Percentiles rank a stretch among this genome's conserved stretches.
phyloP scores from a whole-genome alignment of 2,888 invertebrate species.

The Megaustenia siamemsis region DNA sequence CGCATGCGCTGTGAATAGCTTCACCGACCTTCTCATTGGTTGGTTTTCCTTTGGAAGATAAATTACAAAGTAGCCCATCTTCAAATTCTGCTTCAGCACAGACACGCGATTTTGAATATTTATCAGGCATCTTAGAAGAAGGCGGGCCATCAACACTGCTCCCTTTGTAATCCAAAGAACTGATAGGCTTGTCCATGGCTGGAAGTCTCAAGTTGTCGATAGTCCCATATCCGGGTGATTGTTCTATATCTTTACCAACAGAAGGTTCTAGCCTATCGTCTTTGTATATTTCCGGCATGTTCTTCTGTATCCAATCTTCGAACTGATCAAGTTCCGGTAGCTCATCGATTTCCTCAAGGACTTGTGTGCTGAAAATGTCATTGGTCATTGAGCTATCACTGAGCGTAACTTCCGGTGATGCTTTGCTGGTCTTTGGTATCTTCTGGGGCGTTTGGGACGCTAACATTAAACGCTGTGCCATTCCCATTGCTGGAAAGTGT shows the following conservation, averaged over 20 bases:
- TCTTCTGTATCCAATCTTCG: constrained; percentile 18
- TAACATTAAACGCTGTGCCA: constrained; percentile 6
- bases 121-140: background rate
- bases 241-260: background rate
- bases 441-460: background rate
- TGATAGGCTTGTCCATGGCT: background rate
- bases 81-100: background rate
- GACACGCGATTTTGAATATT: background rate
- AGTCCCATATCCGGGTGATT: background rate
- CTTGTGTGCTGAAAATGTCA: background rate
- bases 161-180: background rate
- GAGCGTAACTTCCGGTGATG: background rate
- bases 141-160: background rate
- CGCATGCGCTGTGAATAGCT: too few species aligned
- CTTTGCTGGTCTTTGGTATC: background rate
- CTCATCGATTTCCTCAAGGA: background rate
- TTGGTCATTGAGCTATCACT: background rate
- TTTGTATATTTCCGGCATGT: background rate
- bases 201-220: background rate
- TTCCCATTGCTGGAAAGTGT: constrained; percentile 20
- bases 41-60: background rate
- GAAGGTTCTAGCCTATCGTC: background rate
- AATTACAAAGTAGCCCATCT: background rate
- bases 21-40: background rate
- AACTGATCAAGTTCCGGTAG: constrained; percentile 6